Evolutionary conservation across 2,797 vertebrate species (phyloP), one percentile per base, ranked within the genome.

Genomic region (Allenopithecus nigroviridis): DNA sequence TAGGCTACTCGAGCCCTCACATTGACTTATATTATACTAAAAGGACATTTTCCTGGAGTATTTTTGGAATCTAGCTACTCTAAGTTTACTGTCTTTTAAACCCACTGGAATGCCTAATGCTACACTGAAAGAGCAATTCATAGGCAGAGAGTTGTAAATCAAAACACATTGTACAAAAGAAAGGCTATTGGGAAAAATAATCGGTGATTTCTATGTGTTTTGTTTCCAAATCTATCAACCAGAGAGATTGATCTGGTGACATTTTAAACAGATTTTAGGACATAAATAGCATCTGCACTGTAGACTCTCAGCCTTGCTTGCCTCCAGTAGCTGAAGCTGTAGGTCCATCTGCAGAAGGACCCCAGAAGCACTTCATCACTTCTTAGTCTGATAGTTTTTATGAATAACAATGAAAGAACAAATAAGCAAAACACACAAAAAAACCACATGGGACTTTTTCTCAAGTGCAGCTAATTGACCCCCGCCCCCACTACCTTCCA

Each of bases 21-120:
- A 92, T 13, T 50, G 85, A 96, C 83, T 76, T 85, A 83, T 4
- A 93, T 84, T 28, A 78, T 39, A 89, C 41, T 81, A 84, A 97
- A 76, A 95, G 11, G 95, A 68, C 30, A 48, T 68, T 97, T 95
- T 94, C 76, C n/a, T n/a, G 61, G n/a, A 81, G 57, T 86, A 78
- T n/a, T 98, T 92, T 93, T 97, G 50, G 64, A 94, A 96, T 93
- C 97, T 92, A 92, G 91, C 76, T 95, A 3, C 84, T 96, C 5
- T 75, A 91, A 89, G 43, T 8, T 93, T 95, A 72, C 68, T 95
- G 93, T 96, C 17, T 39, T 94, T 88, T 94, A 95, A 95, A 78
- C 59, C 59, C 81, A 86, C 11, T 64, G 84, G 92, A 95, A 89
- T 90, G 61, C 43, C 76, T 89, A 70, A 92, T 28, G 33, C 22